A percentile compares a stretch with the other conserved stretches of the same genome.
Evolutionary conservation across 2,113 vertebrate species (phyloP).

Genomic region (Protomyctophum bolini): DNA sequence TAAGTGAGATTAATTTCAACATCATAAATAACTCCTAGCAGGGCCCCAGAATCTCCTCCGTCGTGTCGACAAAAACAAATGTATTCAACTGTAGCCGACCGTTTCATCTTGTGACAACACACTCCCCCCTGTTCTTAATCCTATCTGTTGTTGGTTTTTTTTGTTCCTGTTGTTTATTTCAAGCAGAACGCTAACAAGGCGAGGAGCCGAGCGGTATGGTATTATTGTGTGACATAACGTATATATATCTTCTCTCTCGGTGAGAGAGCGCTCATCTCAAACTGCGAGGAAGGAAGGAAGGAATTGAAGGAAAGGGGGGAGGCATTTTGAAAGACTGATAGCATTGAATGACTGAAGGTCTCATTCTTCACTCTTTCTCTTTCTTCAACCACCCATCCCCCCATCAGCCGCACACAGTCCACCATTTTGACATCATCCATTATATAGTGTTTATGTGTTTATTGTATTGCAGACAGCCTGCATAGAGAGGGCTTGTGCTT

Average conservation of each 20-base stretch:
- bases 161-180: too few species aligned
- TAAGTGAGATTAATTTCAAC: slow-evolving; percentile 81
- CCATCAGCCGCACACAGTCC: neutral
- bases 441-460: slow-evolving; percentile 12
- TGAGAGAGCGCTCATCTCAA: slow-evolving; percentile 20
- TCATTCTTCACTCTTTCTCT: slow-evolving; percentile 19
- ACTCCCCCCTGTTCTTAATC: slow-evolving; percentile 55
- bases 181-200: slow-evolving; percentile 26
- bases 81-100: slow-evolving; percentile 56
- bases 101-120: slow-evolving; percentile 40
- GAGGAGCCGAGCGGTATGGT: slow-evolving; percentile 41
- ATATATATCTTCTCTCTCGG: slow-evolving; percentile 44
- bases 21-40: slow-evolving; percentile 80
- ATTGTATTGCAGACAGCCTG: too few species aligned
- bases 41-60: slow-evolving; percentile 49
- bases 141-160: slow-evolving; percentile 44
- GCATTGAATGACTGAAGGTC: slow-evolving; percentile 43
- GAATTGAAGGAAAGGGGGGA: neutral
- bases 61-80: slow-evolving; percentile 58
- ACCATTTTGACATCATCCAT: slow-evolving; percentile 47
- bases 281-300: neutral
- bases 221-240: slow-evolving; percentile 46
- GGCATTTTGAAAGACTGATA: slow-evolving; percentile 39
- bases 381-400: neutral
- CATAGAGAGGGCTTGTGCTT: too few species aligned